Percentiles rank a stretch among this genome's conserved stretches.
These are phyloP conservation scores for Alectura lathami DNA, from an alignment of 2,113 vertebrate genomes.

Conservation along the genomic window DNA sequence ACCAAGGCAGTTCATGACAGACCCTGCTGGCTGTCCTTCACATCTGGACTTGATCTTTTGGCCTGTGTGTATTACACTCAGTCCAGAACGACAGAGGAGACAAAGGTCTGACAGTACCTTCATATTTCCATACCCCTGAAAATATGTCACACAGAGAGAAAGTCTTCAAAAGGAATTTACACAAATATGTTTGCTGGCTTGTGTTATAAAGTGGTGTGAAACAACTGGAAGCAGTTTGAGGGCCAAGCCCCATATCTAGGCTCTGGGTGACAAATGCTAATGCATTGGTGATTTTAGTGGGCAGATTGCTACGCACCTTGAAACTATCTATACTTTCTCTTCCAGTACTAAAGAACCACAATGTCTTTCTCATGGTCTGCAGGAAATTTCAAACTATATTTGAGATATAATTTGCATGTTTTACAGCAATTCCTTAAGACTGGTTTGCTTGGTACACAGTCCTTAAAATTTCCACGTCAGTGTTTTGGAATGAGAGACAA, in stretches of 20 bases:
- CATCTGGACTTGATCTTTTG: background rate
- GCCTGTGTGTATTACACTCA: rapidly evolving
- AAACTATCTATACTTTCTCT: background rate
- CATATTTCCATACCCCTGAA: background rate
- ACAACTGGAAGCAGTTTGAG: background rate
- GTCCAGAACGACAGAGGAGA: background rate
- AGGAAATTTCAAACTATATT: background rate
- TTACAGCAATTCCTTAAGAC: background rate
- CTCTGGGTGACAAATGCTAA: background rate
- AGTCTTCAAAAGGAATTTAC: background rate
- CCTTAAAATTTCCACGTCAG: background rate
- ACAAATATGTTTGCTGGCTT: background rate
- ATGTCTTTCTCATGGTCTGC: background rate
- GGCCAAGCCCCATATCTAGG: background rate
- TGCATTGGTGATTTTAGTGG: background rate
- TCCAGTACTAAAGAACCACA: background rate
- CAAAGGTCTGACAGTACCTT: background rate
- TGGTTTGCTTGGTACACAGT: background rate
- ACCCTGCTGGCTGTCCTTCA: background rate
- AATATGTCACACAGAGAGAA: background rate
- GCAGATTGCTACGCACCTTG: background rate
- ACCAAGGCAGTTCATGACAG: background rate
- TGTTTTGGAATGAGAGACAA: background rate
- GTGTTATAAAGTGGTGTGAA: background rate
- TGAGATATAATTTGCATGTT: background rate